Base-by-base conservation (phyloP, 2,888 invertebrate genomes). In the Heliconius aoede region DNA sequence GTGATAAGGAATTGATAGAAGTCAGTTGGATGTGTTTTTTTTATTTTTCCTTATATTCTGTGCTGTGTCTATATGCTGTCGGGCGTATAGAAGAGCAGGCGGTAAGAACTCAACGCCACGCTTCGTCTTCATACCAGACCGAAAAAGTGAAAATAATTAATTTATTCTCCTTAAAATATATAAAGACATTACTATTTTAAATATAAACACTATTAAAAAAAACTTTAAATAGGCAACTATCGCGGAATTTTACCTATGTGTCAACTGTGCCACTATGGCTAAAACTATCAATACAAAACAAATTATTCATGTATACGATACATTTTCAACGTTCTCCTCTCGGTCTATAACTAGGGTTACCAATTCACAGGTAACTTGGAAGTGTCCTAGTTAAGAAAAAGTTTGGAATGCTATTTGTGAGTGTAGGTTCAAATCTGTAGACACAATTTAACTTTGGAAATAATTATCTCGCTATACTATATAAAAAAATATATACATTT, bases 241-340 rank as follows among this genome's bases (percentile, higher is more conserved):
- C 11, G 4, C 13, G 3, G 13, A 15, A 5, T 64, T 36, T n/a
- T n/a, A n/a, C n/a, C n/a, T 64, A 64, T 9, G 21, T 28, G 11
- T 28, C 28, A 65, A 32, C 64, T 65, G 36, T 32, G 24, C 32
- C 11, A 40, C 15, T 40, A 36, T 1, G 40, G 65, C 15, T 15
- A 65, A 65, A 26, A 65, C 15, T 40, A 3, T 40, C 36, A 65
- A 65, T 65, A 26, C 24, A 65, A 40, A 72, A 18, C 32, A 72
- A 60, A 24, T 40, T 72, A 72, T 72, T 60, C 36, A 72, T 55
- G n/a, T 69, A 69, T 60, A 60, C 72, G 60, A 72, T 40, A 72
- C 72, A 28, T 72, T 72, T 72, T 36, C 72, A 26, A 26, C 72
- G 36, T 72, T 72, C 60, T 26, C 28, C 40, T 60, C 72, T 26